Evolutionary conservation across 2,888 invertebrate genomes (phyloP).

Genomic region (Oscheius sp.): DNA sequence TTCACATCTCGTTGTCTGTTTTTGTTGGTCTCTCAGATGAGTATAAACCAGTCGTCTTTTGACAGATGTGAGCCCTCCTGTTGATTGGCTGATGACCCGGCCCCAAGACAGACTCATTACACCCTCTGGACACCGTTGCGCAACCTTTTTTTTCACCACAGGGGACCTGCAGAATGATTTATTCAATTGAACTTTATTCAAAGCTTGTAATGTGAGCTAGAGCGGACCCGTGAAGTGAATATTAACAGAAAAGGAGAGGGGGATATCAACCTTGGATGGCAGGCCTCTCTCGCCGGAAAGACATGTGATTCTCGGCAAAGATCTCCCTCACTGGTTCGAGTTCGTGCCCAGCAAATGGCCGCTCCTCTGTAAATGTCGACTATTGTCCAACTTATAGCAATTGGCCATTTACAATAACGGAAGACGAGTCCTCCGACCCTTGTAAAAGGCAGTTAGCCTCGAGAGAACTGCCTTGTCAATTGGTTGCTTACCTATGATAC

Average conservation of each 20-base stretch:
- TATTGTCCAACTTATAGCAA: not conserved
- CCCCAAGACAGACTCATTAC: conserved; percentile 1
- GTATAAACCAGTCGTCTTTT: conserved; percentile 7
- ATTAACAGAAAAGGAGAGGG: not conserved
- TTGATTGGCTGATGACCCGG: conserved; percentile 8
- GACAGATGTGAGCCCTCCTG: conserved; percentile 1
- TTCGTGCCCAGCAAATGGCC: conserved; percentile 31
- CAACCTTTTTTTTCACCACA: not conserved
- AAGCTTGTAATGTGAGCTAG: conserved; percentile 24
- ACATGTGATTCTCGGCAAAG: conserved; percentile 39
- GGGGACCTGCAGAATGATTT: not conserved
- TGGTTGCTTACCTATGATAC: conserved; percentile 29
- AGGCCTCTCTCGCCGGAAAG: conserved; percentile 30
- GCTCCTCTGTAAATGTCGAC: conserved; percentile 20
- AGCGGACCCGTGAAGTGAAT: conserved; percentile 25
- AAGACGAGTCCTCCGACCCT: too few relatives aligned
- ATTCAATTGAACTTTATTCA: conserved; percentile 24
- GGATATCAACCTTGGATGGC: conserved; percentile 1
- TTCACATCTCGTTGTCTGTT: too few relatives aligned
- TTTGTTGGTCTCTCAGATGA: conserved; percentile 5
- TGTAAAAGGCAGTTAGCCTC: not conserved
- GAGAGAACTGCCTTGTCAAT: not conserved
- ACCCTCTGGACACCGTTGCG: not conserved
- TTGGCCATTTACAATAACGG: too few relatives aligned
- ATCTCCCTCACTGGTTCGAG: conserved; percentile 40